phyloP scores from a whole-genome alignment of 2,888 invertebrate genomes.

The Muschampia plurimacula region DNA sequence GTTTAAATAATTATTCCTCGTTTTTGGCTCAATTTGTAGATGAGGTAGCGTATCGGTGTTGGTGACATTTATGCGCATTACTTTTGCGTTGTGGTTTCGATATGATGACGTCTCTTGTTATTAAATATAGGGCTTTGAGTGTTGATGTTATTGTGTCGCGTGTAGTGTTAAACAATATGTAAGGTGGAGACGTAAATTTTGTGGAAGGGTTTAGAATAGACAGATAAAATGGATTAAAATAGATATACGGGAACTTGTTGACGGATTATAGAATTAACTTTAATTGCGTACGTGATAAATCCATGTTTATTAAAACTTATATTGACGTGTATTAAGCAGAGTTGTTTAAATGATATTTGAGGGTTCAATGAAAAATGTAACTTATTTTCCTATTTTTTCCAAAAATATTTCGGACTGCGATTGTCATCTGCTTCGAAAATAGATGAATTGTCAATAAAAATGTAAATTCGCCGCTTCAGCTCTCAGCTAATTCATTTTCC shows the following conservation, averaged over 20 bases:
- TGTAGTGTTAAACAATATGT: not conserved
- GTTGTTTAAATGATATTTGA: not conserved
- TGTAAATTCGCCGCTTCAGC: slow-evolving; percentile 82
- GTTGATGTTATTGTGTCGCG: slow-evolving; percentile 8
- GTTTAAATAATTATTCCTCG: slow-evolving; percentile 85
- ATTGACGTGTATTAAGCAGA: no score
- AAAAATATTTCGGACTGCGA: slow-evolving; percentile 67
- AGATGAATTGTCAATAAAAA: slow-evolving; percentile 85
- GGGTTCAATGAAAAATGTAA: slow-evolving; percentile 2
- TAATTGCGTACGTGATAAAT: not conserved
- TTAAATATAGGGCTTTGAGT: slow-evolving; percentile 27
- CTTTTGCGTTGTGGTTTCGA: slow-evolving; percentile 58
- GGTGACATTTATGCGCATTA: slow-evolving; percentile 71
- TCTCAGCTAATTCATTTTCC: slow-evolving; percentile 84
- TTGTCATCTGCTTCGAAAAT: slow-evolving; percentile 79
- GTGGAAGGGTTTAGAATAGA: not conserved
- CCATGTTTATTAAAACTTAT: no score
- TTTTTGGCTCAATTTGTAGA: slow-evolving; percentile 85
- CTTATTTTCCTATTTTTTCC: slow-evolving; percentile 51
- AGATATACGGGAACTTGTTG: not conserved
- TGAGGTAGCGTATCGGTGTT: slow-evolving; percentile 71
- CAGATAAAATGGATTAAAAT: not conserved
- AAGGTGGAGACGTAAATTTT: not conserved
- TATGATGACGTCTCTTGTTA: slow-evolving; percentile 52
- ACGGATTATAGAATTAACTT: not conserved